phyloP scores from a whole-genome alignment of 2,113 vertebrate genomes.

The Siphamia tubifer region DNA sequence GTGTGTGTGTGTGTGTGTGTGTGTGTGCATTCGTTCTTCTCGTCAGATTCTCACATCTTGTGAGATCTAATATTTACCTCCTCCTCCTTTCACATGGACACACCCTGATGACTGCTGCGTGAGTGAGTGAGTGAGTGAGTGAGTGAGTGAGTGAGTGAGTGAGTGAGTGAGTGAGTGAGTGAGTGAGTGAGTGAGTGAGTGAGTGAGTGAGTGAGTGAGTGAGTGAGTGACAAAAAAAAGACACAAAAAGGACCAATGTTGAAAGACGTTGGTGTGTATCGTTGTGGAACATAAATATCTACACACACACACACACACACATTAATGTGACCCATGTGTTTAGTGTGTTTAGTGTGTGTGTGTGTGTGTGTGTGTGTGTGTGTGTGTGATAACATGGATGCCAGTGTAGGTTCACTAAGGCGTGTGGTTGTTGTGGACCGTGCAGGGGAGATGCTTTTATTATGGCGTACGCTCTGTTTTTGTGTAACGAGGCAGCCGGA shows the following conservation, averaged over 20 bases:
- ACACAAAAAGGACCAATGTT: not conserved
- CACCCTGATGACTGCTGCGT: constrained; percentile 48
- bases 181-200: no score
- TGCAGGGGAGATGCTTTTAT: constrained; percentile 26
- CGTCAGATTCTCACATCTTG: not conserved
- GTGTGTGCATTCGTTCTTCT: constrained; percentile 25
- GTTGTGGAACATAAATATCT: constrained; percentile 14
- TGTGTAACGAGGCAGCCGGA: constrained; percentile 39
- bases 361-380: constrained; percentile 26
- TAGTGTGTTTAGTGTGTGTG: constrained; percentile 29
- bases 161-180: no score
- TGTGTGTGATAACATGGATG: constrained; percentile 30
- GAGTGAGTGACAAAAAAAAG: no score
- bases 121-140: no score
- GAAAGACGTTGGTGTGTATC: constrained; percentile 23
- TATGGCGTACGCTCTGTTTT: constrained; percentile 46
- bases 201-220: no score
- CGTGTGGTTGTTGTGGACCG: constrained; percentile 44
- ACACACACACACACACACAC: constrained; percentile 6
- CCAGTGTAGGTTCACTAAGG: constrained; percentile 24
- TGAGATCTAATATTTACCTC: constrained; percentile 18
- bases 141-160: no score
- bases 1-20: constrained; percentile 31
- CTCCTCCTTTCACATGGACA: constrained; percentile 37
- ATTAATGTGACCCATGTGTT: constrained; percentile 53